Evolutionary conservation across 2,888 invertebrate genomes (phyloP), one percentile per base, ranked within the genome.

Genomic region (Brachynemurus nebulosus): DNA sequence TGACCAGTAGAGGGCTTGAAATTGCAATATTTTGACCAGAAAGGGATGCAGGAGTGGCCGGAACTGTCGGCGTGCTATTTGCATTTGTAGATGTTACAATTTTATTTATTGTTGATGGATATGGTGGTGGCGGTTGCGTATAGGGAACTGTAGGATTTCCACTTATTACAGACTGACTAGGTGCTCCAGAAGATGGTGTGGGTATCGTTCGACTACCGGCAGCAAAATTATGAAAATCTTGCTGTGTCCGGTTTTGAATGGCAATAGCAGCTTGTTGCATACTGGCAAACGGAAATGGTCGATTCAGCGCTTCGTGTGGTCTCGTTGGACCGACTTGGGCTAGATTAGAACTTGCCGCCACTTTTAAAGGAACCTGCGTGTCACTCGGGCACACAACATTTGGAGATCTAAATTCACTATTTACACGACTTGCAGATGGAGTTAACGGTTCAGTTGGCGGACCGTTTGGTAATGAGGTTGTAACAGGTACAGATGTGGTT

Each of bases 301-400:
- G 67, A 52, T 61, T 65, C 74, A 65, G 63, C 74, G 55, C 70
- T 69, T 62, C 66, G 71, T 53, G 69, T 69, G 54, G 74, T 69
- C 55, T 71, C 66, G 50, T 44, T 54, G 21, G 20, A 48, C 62
- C 65, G 47, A n/a, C 14, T 43, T 11, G 23, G 19, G n/a, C 43
- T 11, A 12, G 38, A 44, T 51, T 51, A 34, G 53, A 51, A 40
- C 49, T 51, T 45, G 54, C 23, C 55, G 56, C 44, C 56, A 58
- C 48, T 62, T 58, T 14, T 60, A 61, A 37, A 63, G 72, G 59
- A 47, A 66, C 64, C 51, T 65, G 63, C 45, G 61, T 66, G 53
- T 85, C 86, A 70, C 79, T 77, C 3, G 89, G 86, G 52, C 88
- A 88, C 50, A 90, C 85, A 50, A 89, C 89, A 67, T 90, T 90